Conservation (phyloP, 1,140 invertebrate species). For the Magallana gigas region DNA sequence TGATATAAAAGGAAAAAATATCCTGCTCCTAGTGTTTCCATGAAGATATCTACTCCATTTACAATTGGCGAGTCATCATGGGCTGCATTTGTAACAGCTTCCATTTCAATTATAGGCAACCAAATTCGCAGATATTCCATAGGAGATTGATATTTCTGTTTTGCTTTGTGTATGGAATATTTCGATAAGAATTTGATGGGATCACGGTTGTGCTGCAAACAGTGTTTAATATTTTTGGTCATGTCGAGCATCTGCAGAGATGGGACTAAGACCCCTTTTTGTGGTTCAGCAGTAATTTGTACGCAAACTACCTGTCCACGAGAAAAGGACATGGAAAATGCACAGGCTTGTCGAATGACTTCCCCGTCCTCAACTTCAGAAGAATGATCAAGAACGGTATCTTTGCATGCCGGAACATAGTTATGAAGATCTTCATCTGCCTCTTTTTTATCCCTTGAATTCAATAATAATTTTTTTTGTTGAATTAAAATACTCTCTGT, state of each 20-base stretch:
- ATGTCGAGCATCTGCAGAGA: constrained; percentile 55
- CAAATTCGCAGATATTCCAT: constrained; percentile 56
- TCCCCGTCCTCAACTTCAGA: constrained; percentile 47
- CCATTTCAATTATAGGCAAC: constrained; percentile 63
- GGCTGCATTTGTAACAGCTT: constrained; percentile 54
- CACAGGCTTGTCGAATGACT: constrained; percentile 41
- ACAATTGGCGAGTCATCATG: constrained; percentile 50
- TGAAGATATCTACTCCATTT: constrained; percentile 42
- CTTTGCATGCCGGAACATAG: constrained; percentile 23
- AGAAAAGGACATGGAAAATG: constrained; percentile 54
- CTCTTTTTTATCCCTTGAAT: not conserved
- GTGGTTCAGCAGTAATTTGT: constrained; percentile 54
- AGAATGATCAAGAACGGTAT: constrained; percentile 44
- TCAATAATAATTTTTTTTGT: not conserved
- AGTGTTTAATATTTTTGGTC: constrained; percentile 58
- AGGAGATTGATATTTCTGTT: constrained; percentile 37
- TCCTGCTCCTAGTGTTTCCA: constrained; percentile 38
- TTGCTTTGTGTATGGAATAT: constrained; percentile 45
- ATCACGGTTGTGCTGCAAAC: constrained; percentile 55
- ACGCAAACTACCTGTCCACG: constrained; percentile 58
- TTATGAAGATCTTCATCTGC: constrained; percentile 11
- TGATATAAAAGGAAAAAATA: constrained; percentile 39
- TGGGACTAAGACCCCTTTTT: constrained; percentile 57
- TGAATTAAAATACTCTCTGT: not conserved
- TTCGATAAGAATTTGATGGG: constrained; percentile 57